Percentiles rank a stretch among this genome's conserved stretches.
Evolutionary conservation across 1,140 invertebrate species (phyloP).

Genomic region (Diachasmimorpha longicaudata): DNA sequence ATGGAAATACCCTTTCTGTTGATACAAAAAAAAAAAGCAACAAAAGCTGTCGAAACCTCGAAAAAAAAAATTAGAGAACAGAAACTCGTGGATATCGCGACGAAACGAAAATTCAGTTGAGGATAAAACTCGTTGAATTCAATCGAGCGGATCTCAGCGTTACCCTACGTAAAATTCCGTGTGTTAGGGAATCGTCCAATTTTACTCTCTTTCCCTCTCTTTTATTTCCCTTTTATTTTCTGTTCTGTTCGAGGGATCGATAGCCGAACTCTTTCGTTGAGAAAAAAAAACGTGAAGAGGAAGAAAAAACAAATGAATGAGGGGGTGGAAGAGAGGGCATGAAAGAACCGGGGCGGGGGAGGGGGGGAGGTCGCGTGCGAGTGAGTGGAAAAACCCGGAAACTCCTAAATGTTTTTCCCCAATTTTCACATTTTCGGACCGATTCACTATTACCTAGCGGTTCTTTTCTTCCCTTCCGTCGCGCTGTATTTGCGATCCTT

Average conservation of each 20-base stretch:
- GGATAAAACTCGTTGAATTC: conserved; percentile 5
- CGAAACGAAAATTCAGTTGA: conserved; percentile 7
- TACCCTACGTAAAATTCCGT: conserved; percentile 8
- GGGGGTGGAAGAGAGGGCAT: background rate
- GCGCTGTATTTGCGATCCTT: background rate
- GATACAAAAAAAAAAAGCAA: background rate
- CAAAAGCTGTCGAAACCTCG: background rate
- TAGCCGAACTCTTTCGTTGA: background rate
- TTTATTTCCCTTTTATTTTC: background rate
- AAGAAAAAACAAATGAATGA: background rate
- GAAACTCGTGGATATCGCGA: background rate
- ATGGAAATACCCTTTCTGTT: conserved; percentile 1
- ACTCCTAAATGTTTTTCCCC: background rate
- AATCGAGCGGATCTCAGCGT: conserved; percentile 4
- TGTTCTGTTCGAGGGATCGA: background rate
- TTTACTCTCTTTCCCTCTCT: background rate
- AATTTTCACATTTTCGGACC: background rate
- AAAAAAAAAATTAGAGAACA: background rate
- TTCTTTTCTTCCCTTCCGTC: background rate
- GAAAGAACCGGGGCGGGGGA: too few relatives aligned
- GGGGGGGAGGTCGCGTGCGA: background rate
- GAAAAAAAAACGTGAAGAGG: background rate
- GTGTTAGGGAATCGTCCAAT: conserved; percentile 6
- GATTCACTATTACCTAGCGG: background rate
- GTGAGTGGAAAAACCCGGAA: background rate